Evolutionary conservation across 1,140 invertebrate species (phyloP).

Genomic region (Eueides isabella): DNA sequence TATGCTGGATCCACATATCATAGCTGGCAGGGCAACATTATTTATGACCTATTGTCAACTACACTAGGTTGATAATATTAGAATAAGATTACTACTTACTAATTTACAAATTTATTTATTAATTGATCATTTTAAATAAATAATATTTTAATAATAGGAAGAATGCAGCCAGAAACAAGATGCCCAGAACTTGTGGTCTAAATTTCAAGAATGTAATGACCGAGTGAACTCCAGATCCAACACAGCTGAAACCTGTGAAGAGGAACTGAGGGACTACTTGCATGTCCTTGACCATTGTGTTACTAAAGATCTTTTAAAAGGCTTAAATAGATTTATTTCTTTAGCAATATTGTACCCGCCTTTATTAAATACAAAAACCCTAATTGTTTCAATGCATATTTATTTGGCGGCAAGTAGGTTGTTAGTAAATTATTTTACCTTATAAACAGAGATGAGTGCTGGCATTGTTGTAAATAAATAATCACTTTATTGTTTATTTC

Average conservation of each 20-base stretch:
- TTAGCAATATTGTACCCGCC: constrained; percentile 15
- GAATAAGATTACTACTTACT: too few species aligned
- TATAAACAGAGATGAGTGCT: constrained; percentile 27
- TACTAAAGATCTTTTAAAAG: constrained; percentile 86
- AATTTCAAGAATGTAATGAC: constrained; percentile 91
- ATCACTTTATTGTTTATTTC: constrained; percentile 28
- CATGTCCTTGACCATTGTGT: constrained; percentile 96
- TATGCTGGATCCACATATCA: too few species aligned
- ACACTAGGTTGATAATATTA: too few species aligned
- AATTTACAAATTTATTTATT: too few species aligned
- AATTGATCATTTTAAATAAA: too few species aligned
- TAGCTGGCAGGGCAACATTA: too few species aligned
- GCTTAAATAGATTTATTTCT: constrained; percentile 84
- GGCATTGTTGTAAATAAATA: constrained; percentile 69
- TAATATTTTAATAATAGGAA: constrained; percentile 52
- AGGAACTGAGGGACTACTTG: constrained; percentile 95
- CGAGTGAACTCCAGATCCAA: constrained; percentile 90
- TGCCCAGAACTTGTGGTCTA: constrained; percentile 85
- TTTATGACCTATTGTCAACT: too few species aligned
- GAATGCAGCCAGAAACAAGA: constrained; percentile 80
- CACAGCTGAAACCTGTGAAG: constrained; percentile 93
- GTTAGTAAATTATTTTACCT: constrained; percentile 62
- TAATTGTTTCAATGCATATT: constrained; percentile 14
- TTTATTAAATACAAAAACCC: neutral
- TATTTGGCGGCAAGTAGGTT: constrained; percentile 29